Conservation (phyloP, 2,888 invertebrate genomes). For the Volucella zonaria region DNA sequence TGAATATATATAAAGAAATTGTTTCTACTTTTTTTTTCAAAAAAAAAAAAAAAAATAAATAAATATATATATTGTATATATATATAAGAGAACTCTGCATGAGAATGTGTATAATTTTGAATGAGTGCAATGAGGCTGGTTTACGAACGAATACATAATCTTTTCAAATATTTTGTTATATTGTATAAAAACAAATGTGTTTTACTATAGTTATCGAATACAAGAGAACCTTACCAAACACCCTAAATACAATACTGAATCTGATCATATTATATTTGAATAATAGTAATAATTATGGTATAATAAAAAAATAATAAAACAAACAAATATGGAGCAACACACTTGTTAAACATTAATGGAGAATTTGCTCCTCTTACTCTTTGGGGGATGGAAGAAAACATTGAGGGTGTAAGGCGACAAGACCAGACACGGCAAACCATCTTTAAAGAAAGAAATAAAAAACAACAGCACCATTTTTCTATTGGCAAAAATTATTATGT, state of each 20-base stretch:
- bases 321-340: slow-evolving; percentile 23
- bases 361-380: slow-evolving; percentile 38
- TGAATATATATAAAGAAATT: slow-evolving; percentile 31
- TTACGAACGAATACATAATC: not conserved
- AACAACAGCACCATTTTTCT: slow-evolving; percentile 48
- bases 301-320: not conserved
- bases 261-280: not conserved
- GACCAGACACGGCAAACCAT: slow-evolving; percentile 44
- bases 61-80: too few relatives aligned
- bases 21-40: too few relatives aligned
- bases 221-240: slow-evolving; percentile 58
- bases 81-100: slow-evolving; percentile 42
- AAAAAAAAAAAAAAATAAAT: too few relatives aligned
- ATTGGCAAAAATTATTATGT: slow-evolving; percentile 26
- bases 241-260: slow-evolving; percentile 41
- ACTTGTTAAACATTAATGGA: too few relatives aligned
- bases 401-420: slow-evolving; percentile 33
- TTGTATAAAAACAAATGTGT: slow-evolving; percentile 5
- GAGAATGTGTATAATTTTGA: slow-evolving; percentile 64
- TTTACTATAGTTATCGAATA: not conserved
- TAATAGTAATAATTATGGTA: not conserved
- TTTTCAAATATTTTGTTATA: slow-evolving; percentile 13
- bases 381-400: slow-evolving; percentile 17
- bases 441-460: slow-evolving; percentile 67
- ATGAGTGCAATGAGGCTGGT: slow-evolving; percentile 67